Evolutionary conservation across 2,888 invertebrate genomes (phyloP), one percentile per base, ranked within the genome.

Genomic region (Seladonia tumulorum): DNA sequence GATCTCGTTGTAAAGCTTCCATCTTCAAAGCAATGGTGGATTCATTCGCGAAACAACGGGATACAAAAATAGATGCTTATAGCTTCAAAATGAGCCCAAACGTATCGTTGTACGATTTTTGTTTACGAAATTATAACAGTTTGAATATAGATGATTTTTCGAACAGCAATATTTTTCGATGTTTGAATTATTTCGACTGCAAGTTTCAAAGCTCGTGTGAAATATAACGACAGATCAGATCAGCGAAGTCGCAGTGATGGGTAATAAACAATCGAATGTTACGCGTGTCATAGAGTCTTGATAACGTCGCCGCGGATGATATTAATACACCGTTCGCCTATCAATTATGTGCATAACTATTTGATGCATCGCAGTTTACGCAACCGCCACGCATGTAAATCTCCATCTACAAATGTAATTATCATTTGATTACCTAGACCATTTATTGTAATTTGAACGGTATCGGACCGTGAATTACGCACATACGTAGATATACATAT

Each of bases 401-500:
- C 76, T 81, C 72, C 8, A n/a, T 14, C n/a, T 25, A 47, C 72
- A 72, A 76, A 77, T 84, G 73, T 72, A 77, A 82, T 84, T 74
- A 84, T 82, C 77, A 68, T 77, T 73, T 39, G 68, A 76, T 63
- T 74, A 35, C 72, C 60, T 14, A 49, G 39, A 57, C 70, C 77
- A 82, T 82, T 82, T 74, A 83, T 84, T 70, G 76, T 78, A 71
- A 84, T 77, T 70, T 70, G 70, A 53, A 35, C 25, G 42, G 45
- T 57, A 77, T 60, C 71, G 60, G 25, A 12, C 47, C 80, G 71
- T 45, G 53, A 53, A 72, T 82, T 42, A 49, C 49, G 35, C 81
- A 18, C 49, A 35, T 45, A 63, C 63, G 63, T 8, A 29, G 29
- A 63, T 18, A 63, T 63, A 63, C 63, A 63, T 63, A 63, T 63